phyloP scores from a whole-genome alignment of 2,797 vertebrate species.

The Ceryle rudis region DNA sequence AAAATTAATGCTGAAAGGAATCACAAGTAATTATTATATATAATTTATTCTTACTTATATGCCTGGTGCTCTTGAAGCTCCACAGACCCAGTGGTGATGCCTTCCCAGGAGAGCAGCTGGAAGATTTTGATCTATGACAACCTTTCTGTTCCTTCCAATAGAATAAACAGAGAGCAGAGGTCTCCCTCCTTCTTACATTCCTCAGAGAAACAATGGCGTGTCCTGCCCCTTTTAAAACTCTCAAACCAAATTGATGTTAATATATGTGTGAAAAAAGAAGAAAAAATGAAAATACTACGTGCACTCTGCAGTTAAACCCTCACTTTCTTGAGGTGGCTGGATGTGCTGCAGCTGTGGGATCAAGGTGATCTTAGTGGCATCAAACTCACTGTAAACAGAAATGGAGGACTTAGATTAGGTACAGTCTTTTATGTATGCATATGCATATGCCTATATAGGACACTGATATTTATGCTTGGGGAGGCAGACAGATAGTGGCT shows the following conservation, averaged over 20 bases:
- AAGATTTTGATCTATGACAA: neutral
- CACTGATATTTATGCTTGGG: neutral
- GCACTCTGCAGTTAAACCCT: neutral
- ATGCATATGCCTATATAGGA: neutral
- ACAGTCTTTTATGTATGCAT: neutral
- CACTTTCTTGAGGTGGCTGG: neutral
- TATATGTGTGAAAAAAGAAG: neutral
- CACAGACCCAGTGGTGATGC: neutral
- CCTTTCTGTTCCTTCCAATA: neutral
- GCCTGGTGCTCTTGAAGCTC: neutral
- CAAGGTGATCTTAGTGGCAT: neutral
- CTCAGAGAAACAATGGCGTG: neutral
- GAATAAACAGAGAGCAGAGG: neutral
- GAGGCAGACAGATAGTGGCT: neutral
- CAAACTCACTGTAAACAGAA: neutral
- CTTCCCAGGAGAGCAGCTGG: neutral
- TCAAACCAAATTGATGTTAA: neutral
- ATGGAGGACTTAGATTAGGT: neutral
- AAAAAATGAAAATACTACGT: neutral
- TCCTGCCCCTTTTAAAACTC: neutral
- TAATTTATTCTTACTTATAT: neutral
- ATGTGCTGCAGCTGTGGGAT: neutral
- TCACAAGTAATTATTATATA: neutral
- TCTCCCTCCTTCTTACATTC: neutral
- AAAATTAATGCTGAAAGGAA: neutral